These are phyloP conservation scores for Euphydryas editha DNA, from an alignment of 2,888 invertebrate genomes.

Conservation along the genomic window DNA sequence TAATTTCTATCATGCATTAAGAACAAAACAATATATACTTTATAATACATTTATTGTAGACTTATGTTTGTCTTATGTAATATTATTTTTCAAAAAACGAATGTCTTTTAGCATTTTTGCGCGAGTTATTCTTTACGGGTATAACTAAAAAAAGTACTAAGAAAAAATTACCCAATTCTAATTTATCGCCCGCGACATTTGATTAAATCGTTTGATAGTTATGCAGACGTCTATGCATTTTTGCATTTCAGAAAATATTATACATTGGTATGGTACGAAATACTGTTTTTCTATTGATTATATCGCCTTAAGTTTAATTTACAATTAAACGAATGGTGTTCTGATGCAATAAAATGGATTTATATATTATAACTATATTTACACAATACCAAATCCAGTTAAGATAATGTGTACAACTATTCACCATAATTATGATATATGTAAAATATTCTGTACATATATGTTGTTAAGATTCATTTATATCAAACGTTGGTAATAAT, in stretches of 20 bases:
- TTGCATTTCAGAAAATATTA: conserved; percentile 19
- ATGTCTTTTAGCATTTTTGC: conserved; percentile 1
- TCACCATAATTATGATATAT: conserved; percentile 45
- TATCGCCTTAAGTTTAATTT: conserved; percentile 36
- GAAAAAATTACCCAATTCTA: conserved; percentile 29
- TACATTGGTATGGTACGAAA: conserved; percentile 35
- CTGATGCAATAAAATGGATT: conserved; percentile 46
- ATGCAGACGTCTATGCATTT: conserved; percentile 13
- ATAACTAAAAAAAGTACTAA: conserved; percentile 25
- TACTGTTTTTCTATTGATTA: conserved; percentile 46
- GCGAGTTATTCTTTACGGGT: conserved; percentile 8
- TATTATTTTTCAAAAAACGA: conserved; percentile 2
- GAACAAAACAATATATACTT: conserved; percentile 18
- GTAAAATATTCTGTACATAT: conserved; percentile 61
- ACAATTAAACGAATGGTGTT: conserved; percentile 47
- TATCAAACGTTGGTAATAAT: conserved; percentile 45
- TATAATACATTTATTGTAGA: conserved; percentile 33
- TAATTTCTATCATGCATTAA: conserved; percentile 21
- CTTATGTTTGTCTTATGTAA: conserved; percentile 23
- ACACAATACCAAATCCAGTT: conserved; percentile 48
- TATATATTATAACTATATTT: conserved; percentile 54
- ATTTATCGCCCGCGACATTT: conserved; percentile 37
- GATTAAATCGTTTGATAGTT: conserved; percentile 21
- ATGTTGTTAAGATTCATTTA: conserved; percentile 37
- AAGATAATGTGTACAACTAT: conserved; percentile 46